Base-by-base conservation (phyloP, 2,888 invertebrate genomes). In the Thymelicus acteon region DNA sequence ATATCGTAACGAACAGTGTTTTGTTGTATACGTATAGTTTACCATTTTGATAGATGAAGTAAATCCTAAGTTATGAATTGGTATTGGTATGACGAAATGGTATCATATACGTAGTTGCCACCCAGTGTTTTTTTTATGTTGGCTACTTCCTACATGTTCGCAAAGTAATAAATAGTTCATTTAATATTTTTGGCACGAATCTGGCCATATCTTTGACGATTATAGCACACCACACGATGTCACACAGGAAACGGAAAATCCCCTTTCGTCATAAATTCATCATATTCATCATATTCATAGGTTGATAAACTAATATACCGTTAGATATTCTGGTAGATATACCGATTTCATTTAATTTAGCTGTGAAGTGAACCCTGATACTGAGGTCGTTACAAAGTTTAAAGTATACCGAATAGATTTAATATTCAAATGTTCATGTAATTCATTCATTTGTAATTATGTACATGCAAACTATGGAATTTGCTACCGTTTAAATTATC, bases 181-280 rank as follows among this genome's bases (percentile, higher is more conserved):
- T 58, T 58, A 58, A 58, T 58, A 37, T 58, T 39, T 58, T 58
- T 58, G 58, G 58, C 58, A 58, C 58, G 39, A 58, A 58, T 58
- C n/a, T 7, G 7, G 4, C 13, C 37, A 58, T 58, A 58, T 39
- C 39, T 58, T 0, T 15, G 37, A 39, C 58, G n/a, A 39, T 58
- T n/a, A 58, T 58, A 39, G 39, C 58, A 15, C n/a, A 58, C 2
- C 58, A 39, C 7, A 58, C 2, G 7, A 39, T 58, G 58, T 58
- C 58, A 39, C 58, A 10, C 37, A 58, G 58, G 58, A 58, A 58
- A 58, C 58, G 58, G 58, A 58, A 58, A 58, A 39, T 58, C n/a
- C 15, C 58, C n/a, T 39, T n/a, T 52, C 57, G n/a, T 31, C 57
- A 57, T 57, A 31, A n/a, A n/a, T n/a, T n/a, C n/a, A n/a, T n/a